Conservation (phyloP, 2,888 invertebrate genomes). For the Synanthedon myopaeformis region DNA sequence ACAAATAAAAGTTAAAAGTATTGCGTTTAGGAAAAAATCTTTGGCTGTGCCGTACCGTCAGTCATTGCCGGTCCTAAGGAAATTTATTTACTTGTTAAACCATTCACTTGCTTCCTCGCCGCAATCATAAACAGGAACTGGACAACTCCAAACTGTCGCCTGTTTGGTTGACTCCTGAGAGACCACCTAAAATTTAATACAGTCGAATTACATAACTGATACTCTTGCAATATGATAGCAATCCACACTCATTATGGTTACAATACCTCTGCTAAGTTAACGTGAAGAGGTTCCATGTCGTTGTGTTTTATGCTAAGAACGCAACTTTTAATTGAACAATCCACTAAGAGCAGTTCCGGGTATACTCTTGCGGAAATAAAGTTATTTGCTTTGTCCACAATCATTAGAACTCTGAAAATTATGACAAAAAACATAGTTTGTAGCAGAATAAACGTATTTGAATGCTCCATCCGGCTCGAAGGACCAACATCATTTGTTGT, state of each 20-base stretch:
- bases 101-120: constrained; percentile 79
- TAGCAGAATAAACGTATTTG: neutral
- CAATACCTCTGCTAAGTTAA: constrained; percentile 63
- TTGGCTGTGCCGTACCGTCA: too few species aligned
- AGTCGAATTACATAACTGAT: neutral
- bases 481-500: constrained; percentile 24
- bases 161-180: constrained; percentile 30
- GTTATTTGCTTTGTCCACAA: constrained; percentile 65
- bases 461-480: constrained; percentile 30
- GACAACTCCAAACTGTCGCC: constrained; percentile 69
- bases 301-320: constrained; percentile 66
- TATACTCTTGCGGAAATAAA: constrained; percentile 70
- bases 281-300: constrained; percentile 64
- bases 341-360: constrained; percentile 66
- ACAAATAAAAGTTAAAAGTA: too few species aligned
- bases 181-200: constrained; percentile 25
- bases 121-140: constrained; percentile 76
- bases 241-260: too few species aligned
- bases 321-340: constrained; percentile 59
- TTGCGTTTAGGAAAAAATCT: too few species aligned
- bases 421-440: neutral
- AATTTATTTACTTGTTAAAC: constrained; percentile 69
- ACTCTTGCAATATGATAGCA: too few species aligned
- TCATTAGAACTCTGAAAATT: constrained; percentile 63
- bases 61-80: too few species aligned